Evolutionary conservation across 2,888 invertebrate genomes (phyloP).

Genomic region (Netelia virgata): DNA sequence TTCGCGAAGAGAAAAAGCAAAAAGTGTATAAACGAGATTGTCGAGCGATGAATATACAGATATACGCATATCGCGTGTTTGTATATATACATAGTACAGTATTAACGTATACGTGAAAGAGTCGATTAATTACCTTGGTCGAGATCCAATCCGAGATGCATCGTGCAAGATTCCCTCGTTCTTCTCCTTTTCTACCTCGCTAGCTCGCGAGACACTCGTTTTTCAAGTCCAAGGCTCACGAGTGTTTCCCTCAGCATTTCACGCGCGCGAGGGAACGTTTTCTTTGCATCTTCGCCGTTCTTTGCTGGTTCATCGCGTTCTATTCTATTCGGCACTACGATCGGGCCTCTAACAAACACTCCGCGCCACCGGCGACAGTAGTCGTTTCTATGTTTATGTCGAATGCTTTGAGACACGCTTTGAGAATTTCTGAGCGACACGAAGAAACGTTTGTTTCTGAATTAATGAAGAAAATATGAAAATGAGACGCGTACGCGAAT

Average conservation of each 20-base stretch:
- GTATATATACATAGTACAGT: not conserved
- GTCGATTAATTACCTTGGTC: constrained; percentile 43
- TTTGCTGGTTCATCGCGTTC: not conserved
- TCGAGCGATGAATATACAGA: constrained; percentile 2
- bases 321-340: not conserved
- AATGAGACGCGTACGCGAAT: not conserved
- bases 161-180: constrained; percentile 34
- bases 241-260: not conserved
- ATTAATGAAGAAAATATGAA: no score
- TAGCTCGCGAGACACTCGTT: constrained; percentile 11
- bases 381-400: not conserved
- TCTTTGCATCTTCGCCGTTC: constrained; percentile 1
- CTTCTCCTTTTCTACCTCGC: not conserved
- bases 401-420: no score
- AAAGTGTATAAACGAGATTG: constrained; percentile 22
- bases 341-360: not conserved
- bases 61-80: not conserved
- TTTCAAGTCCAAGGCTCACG: constrained; percentile 46
- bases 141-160: constrained; percentile 41
- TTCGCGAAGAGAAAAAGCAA: constrained; percentile 9
- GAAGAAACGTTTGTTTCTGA: no score
- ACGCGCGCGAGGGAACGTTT: not conserved
- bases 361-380: not conserved
- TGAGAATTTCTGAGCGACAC: no score
- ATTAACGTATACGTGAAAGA: not conserved